A percentile compares a stretch with the other conserved stretches of the same genome.
phyloP scores from a whole-genome alignment of 2,888 invertebrate genomes.

The Pterobdella sp. region DNA sequence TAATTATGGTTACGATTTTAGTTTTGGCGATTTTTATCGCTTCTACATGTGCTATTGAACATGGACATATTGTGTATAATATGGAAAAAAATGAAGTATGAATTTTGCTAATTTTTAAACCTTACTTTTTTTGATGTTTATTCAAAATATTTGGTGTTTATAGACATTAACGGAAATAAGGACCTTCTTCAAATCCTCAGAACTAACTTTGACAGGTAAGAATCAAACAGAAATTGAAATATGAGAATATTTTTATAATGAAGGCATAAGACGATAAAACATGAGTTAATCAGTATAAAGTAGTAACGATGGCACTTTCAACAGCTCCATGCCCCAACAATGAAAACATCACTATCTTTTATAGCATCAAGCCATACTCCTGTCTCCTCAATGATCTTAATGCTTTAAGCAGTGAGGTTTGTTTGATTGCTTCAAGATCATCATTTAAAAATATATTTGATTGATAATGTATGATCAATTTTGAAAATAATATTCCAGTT shows the following conservation, averaged over 20 bases:
- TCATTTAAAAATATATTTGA: too few species aligned
- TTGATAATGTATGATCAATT: too few species aligned
- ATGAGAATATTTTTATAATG: too few species aligned
- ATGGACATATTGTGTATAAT: neutral
- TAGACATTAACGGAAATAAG: neutral
- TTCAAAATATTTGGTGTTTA: neutral
- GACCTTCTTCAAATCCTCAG: constrained; percentile 2
- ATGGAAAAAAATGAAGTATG: neutral
- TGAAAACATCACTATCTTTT: constrained; percentile 4
- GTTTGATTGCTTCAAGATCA: too few species aligned
- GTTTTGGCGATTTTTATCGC: constrained; percentile 4
- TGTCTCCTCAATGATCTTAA: neutral
- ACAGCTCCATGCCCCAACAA: neutral
- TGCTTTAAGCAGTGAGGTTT: neutral
- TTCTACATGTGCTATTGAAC: constrained; percentile 1
- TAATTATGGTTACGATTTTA: too few species aligned
- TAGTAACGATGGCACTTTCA: neutral
- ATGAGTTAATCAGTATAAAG: too few species aligned
- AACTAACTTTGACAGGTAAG: neutral
- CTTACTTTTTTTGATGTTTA: neutral
- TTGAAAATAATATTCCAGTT: neutral
- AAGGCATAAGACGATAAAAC: too few species aligned
- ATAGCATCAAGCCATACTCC: neutral
- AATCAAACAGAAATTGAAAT: too few species aligned
- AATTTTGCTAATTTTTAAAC: neutral